Evolutionary conservation across 2,797 vertebrate genomes (phyloP).

Genomic region (Spheniscus humboldti): DNA sequence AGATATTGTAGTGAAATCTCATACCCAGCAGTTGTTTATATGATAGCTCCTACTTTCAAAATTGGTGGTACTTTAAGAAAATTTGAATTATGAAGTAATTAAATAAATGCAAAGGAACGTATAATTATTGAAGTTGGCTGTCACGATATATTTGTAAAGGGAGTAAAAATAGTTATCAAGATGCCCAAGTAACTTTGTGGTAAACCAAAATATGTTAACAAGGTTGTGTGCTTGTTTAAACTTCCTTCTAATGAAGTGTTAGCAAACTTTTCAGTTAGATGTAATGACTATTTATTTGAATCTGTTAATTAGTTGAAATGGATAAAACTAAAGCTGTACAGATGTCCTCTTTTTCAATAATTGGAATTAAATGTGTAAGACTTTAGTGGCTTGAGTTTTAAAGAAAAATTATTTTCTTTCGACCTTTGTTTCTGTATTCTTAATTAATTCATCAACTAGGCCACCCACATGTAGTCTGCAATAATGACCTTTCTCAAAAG

Average conservation of each 20-base stretch:
- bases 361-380: conserved; percentile 77
- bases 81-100: conserved; percentile 5
- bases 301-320: conserved; percentile 68
- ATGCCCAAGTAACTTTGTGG: conserved; percentile 61
- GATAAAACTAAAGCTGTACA: conserved; percentile 64
- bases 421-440: conserved; percentile 69
- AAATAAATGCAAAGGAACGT: conserved; percentile 40
- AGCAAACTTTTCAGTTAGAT: conserved; percentile 70
- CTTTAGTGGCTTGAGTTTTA: conserved; percentile 70
- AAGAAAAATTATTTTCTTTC: conserved; percentile 72
- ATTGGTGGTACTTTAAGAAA: conserved; percentile 19
- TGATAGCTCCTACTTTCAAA: not conserved
- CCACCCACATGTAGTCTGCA: conserved; percentile 68
- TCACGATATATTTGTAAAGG: conserved; percentile 55
- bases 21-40: not conserved
- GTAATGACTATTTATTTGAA: conserved; percentile 72
- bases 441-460: conserved; percentile 68
- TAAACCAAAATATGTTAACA: conserved; percentile 74
- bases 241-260: conserved; percentile 77
- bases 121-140: conserved; percentile 51
- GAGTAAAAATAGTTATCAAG: conserved; percentile 61
- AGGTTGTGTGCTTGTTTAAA: conserved; percentile 71
- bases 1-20: not conserved
- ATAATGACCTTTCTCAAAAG: conserved; percentile 47
- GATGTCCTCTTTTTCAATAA: conserved; percentile 70